Evolutionary conservation across 2,797 vertebrate species (phyloP), one percentile per base, ranked within the genome.

Genomic region (Muscicapa striata): DNA sequence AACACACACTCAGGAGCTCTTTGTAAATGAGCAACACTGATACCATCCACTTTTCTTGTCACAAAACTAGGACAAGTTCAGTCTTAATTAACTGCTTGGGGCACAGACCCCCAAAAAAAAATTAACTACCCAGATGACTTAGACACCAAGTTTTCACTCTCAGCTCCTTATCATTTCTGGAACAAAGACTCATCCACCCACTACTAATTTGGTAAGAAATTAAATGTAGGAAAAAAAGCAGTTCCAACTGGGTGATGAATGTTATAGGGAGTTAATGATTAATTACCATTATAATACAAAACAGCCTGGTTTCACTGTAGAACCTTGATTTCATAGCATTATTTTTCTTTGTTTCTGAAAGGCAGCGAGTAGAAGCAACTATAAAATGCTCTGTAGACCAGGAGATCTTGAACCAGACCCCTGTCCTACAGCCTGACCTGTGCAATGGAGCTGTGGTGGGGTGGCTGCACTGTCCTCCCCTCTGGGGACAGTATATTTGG

Each of bases 21-120:
- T 96, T 92, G 72, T 91, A 95, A 96, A 58, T 69, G 94, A 94
- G 69, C 88, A 95, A 76, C 34, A 54, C 52, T 40, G 94, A 87
- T 67, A 34, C 84, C 81, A 79, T 91, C 89, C 83, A 84, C 76
- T 93, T 87, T 74, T 61, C 81, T 69, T 94, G 89, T 80, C 82
- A 84, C 64, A 93, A 70, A 97, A 96, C 84, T 90, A 97, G 96
- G 91, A 78, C 95, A 97, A 84, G 58, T 82, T 94, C 84, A 5
- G 46, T 90, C 88, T 91, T 93, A 87, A 87, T 96, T 95, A 97
- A 82, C 81, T 67, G 43, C 90, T 90, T 93, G 55, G 55, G 82
- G 40, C 30, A 83, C 46, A 93, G 68, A 93, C 63, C 59, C 76
- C 58, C 41, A 45, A 83, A 91, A 88, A n/a, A 72, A 68, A 36